A percentile compares a stretch with the other conserved stretches of the same genome.
These are phyloP conservation scores for Drosophila pseudotalamancana DNA, from an alignment of 2,888 invertebrate species.

Conservation along the genomic window DNA sequence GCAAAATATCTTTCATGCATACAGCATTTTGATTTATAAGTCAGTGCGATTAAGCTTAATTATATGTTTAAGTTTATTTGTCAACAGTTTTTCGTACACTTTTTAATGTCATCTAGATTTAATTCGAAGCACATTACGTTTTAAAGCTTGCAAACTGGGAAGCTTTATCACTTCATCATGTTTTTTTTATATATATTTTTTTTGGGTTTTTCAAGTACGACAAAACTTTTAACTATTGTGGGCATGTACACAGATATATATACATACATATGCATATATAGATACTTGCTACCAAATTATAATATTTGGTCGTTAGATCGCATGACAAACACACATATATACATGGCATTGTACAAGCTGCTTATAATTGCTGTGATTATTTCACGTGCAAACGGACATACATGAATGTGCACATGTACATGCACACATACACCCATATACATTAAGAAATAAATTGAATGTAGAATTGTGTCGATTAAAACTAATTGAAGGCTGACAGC, in stretches of 20 bases:
- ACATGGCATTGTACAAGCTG: constrained; percentile 17
- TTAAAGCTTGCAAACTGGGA: not conserved
- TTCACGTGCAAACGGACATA: constrained; percentile 1
- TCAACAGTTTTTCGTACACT: not conserved
- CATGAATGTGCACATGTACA: not conserved
- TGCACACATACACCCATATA: not conserved
- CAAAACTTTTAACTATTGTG: constrained; percentile 6
- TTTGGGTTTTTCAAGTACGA: not conserved
- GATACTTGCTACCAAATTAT: constrained; percentile 27
- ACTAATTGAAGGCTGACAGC: constrained; percentile 42
- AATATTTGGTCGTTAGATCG: constrained; percentile 8
- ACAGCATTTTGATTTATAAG: not conserved
- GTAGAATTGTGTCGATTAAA: constrained; percentile 31
- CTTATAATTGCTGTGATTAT: constrained; percentile 53
- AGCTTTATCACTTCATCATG: constrained; percentile 7
- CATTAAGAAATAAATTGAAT: no score
- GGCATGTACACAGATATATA: no score
- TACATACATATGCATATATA: not conserved
- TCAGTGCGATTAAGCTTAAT: constrained; percentile 3
- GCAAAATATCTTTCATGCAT: no score
- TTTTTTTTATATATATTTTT: constrained; percentile 1
- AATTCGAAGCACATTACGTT: not conserved
- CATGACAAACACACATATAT: constrained; percentile 16
- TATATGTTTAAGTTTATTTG: not conserved
- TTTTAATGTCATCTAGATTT: constrained; percentile 1